Base-by-base conservation (phyloP, 1,140 invertebrate genomes). In the Pseudomyrmex cubaensis region DNA sequence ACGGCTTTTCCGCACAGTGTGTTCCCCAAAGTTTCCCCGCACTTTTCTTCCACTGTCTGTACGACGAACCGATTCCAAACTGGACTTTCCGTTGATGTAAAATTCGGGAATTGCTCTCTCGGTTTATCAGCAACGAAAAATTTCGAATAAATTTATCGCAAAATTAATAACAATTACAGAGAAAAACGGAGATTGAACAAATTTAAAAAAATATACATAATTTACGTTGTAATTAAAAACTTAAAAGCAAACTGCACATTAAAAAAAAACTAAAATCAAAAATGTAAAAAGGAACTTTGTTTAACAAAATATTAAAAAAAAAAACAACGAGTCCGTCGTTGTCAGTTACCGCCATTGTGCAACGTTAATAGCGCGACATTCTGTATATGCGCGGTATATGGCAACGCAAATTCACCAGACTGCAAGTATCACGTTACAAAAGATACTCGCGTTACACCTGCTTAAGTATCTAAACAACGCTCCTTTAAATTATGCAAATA, bases 401-500 rank as follows among this genome's bases (percentile, higher is more conserved):
- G 17, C 54, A 72, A 80, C 44, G 66, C 44, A 80, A 80, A 80
- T 72, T 80, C 76, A 46, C 76, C 48, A 59, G 64, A 35, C 35
- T 78, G 20, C 25, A 46, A 70, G 76, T 70, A 67, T 80, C 76
- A 44, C 76, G 76, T 80, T 80, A 80, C 76, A 59, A 80, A 72
- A 80, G 76, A 80, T 80, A 80, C 76, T 80, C 66, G 76, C 76
- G 54, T 80, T 72, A 80, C 76, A 80, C 59, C 54, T 72, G 76
- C 54, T 80, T 72, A 80, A 80, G 76, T 80, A 80, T 35, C 66
- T 67, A 70, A 70, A 66, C 76, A 70, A 72, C 76, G 66, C 56
- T 72, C 76, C 76, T 72, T 35, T 80, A 80, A 80, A 72, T 80
- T 80, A 80, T 80, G 76, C 76, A 80, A 70, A 80, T 80, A 59